Evolutionary conservation across 2,797 vertebrate genomes (phyloP).

Genomic region (Coranthus polyacanthus): DNA sequence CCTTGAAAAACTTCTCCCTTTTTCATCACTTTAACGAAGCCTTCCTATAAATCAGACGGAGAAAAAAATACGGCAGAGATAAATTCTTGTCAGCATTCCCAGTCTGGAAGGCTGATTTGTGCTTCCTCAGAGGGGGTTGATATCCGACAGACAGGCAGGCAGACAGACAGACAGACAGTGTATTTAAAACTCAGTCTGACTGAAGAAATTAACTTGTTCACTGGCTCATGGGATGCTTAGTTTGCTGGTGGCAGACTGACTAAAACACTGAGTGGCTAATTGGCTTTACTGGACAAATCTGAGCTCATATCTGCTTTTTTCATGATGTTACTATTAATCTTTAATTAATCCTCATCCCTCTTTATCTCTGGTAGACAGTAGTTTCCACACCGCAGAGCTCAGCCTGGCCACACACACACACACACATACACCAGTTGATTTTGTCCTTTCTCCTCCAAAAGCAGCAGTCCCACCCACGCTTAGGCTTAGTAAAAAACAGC

Average conservation of each 20-base stretch:
- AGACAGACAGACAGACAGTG: not conserved
- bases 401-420: conserved; percentile 18
- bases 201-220: too few relatives aligned
- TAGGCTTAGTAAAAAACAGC: conserved; percentile 30
- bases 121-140: conserved; percentile 22
- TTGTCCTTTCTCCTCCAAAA: conserved; percentile 33
- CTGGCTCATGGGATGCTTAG: too few relatives aligned
- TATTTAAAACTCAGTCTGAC: too few relatives aligned
- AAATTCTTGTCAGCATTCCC: conserved; percentile 45
- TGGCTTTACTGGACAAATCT: conserved; percentile 4
- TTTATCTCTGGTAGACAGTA: conserved; percentile 8
- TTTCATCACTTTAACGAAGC: conserved; percentile 18
- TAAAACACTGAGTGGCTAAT: not conserved
- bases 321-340: conserved; percentile 1
- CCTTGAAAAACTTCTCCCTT: conserved; percentile 8
- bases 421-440: conserved; percentile 16
- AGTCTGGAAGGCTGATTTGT: conserved; percentile 45
- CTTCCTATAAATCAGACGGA: conserved; percentile 41
- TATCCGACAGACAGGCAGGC: not conserved
- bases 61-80: conserved; percentile 20
- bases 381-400: conserved; percentile 17
- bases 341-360: conserved; percentile 11
- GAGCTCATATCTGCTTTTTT: not conserved
- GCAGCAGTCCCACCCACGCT: conserved; percentile 36
- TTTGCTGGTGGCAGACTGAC: too few relatives aligned